Evolutionary conservation across 1,140 invertebrate genomes (phyloP).

Genomic region (Drosophila dunni): DNA sequence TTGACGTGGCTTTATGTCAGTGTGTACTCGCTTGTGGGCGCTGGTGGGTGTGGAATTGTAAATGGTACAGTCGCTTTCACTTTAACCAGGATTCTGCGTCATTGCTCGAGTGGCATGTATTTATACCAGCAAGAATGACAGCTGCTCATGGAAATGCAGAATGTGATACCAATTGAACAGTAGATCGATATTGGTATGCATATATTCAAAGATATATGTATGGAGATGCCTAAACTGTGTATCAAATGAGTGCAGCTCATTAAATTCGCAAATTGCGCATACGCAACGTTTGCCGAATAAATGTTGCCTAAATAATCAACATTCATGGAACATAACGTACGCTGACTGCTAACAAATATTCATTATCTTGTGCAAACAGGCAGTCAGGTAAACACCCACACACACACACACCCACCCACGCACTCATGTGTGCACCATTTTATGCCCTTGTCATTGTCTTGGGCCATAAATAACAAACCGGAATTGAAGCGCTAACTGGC

Average conservation of each 20-base stretch:
- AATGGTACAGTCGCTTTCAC: background rate
- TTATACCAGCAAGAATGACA: background rate
- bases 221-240: background rate
- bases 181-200: conserved; percentile 13
- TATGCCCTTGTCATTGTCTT: conserved; percentile 12
- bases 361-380: conserved; percentile 49
- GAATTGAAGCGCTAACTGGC: conserved; percentile 20
- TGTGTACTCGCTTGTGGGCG: background rate
- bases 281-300: conserved; percentile 30
- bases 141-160: background rate
- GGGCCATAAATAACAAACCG: conserved; percentile 37
- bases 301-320: conserved; percentile 25
- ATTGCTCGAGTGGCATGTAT: background rate
- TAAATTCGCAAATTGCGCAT: conserved; percentile 23
- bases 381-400: conserved; percentile 3
- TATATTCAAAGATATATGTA: background rate
- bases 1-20: background rate
- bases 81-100: background rate
- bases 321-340: conserved; percentile 39
- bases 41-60: background rate
- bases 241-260: conserved; percentile 20
- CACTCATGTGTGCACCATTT: conserved; percentile 10
- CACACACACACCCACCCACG: background rate
- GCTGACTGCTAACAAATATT: conserved; percentile 39
- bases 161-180: conserved; percentile 11